Evolutionary conservation across 2,888 invertebrate genomes (phyloP).

Genomic region (Adineta ricciae): DNA sequence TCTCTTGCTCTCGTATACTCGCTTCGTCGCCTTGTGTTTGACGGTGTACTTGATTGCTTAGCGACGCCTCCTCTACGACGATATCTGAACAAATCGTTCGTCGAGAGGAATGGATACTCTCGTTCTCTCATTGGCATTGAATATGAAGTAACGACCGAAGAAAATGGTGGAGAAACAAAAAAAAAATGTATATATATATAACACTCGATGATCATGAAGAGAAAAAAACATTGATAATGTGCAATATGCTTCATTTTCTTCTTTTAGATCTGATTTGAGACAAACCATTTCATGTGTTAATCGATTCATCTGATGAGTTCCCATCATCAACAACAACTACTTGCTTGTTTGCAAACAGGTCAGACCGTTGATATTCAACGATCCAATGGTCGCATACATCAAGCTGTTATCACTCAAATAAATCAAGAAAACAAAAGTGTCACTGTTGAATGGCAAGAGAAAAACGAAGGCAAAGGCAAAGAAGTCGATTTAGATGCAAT

Average conservation of each 20-base stretch:
- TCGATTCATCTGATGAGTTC: not conserved
- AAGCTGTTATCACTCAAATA: slow-evolving; percentile 84
- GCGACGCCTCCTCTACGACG: not conserved
- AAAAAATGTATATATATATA: not conserved
- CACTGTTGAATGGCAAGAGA: slow-evolving; percentile 98
- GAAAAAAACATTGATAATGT: not conserved
- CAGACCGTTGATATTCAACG: slow-evolving; percentile 54
- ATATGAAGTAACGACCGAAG: not conserved
- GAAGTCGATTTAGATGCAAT: slow-evolving; percentile 73
- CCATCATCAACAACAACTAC: not conserved
- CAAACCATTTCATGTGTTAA: not conserved
- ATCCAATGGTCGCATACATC: slow-evolving; percentile 69
- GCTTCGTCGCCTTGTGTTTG: not conserved
- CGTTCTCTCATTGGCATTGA: not conserved
- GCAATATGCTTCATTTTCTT: not conserved
- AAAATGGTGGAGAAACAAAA: not conserved
- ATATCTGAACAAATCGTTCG: not conserved
- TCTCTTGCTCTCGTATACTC: too few relatives aligned
- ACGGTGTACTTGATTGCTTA: not conserved
- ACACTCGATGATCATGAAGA: not conserved
- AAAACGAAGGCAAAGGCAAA: slow-evolving; percentile 96
- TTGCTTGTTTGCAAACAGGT: slow-evolving; percentile 38
- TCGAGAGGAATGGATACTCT: not conserved
- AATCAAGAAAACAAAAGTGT: slow-evolving; percentile 76
- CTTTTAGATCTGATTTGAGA: not conserved